Conservation (phyloP, 2,113 vertebrate species). For the Mixornis gularis region DNA sequence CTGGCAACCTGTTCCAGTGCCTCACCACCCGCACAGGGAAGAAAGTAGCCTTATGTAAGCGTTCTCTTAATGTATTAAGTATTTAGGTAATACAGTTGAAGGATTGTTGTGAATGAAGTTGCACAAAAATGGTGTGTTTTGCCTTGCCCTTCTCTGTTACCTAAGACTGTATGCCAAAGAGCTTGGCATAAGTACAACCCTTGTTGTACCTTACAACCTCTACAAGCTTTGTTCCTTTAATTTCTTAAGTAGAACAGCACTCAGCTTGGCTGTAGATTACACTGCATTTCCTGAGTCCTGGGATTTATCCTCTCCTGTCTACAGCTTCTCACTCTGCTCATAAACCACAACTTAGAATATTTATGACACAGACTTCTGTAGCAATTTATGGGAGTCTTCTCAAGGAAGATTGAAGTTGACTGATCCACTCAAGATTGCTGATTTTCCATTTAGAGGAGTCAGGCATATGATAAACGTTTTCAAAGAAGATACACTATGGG, state of each 20-base stretch:
- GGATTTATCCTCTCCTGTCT: conserved; percentile 14
- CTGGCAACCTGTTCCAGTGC: background rate
- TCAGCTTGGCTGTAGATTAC: background rate
- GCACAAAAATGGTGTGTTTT: background rate
- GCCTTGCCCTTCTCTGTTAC: background rate
- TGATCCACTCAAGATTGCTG: background rate
- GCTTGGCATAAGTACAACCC: background rate
- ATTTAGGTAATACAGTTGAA: background rate
- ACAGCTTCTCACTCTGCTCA: background rate
- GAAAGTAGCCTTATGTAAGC: background rate
- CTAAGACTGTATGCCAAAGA: background rate
- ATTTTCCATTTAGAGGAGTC: conserved; percentile 1
- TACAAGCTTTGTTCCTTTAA: conserved; percentile 14
- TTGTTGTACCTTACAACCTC: background rate
- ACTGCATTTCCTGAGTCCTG: background rate
- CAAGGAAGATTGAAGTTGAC: conserved; percentile 11
- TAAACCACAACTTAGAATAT: conserved; percentile 12
- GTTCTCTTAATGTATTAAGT: background rate
- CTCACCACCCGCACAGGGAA: background rate
- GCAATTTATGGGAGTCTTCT: background rate
- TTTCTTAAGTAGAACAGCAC: background rate
- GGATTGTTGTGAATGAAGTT: background rate
- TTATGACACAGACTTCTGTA: conserved; percentile 15
- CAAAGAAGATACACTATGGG: background rate
- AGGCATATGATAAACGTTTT: background rate